Evolutionary conservation across 2,797 vertebrate species (phyloP), one percentile per base, ranked within the genome.

Genomic region (Anguilla obscura): DNA sequence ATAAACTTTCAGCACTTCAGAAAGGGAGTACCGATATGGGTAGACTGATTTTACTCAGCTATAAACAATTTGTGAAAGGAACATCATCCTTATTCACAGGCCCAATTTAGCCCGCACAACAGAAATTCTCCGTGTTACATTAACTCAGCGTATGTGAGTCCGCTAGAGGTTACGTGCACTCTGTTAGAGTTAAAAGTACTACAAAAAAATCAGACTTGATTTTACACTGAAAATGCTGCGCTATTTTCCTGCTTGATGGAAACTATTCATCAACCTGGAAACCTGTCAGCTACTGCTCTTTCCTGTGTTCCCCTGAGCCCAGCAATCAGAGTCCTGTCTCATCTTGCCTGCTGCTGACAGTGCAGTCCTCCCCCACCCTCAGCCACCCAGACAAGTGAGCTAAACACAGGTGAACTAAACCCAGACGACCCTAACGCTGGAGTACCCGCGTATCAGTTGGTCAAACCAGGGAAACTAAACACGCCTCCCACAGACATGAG

Each of bases 331-430:
- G 90, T 93, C 93, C 86, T 95, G 94, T 92, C 91, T 88, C 24
- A 90, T 94, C 94, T 93, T 89, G 94, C 89, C 91, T 92, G 91
- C 91, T 94, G 93, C 94, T 95, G 94, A 96, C 93, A 93, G 90
- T 88, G 94, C 94, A 93, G 89, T 90, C 90, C 89, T 90, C 90
- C 92, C 92, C 93, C 89, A 87, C 92, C 93, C 90, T 93, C 94
- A 95, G 94, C 92, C 93, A 93, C 93, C 93, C 91, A 92, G 92
- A 89, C 92, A 91, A 50, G 80, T 87, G 92, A 93, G 92, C 92
- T 86, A 93, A 94, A 95, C 93, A 83, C 85, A 91, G 92, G 89
- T 93, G 94, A 94, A 93, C 94, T 88, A 92, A 92, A 90, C 88
- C n/a, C 85, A 93, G 92, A 93, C 79, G 63, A 91, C 92, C 93